Evolutionary conservation across 2,113 vertebrate genomes (phyloP).

Genomic region (Odocoileus hemionus): DNA sequence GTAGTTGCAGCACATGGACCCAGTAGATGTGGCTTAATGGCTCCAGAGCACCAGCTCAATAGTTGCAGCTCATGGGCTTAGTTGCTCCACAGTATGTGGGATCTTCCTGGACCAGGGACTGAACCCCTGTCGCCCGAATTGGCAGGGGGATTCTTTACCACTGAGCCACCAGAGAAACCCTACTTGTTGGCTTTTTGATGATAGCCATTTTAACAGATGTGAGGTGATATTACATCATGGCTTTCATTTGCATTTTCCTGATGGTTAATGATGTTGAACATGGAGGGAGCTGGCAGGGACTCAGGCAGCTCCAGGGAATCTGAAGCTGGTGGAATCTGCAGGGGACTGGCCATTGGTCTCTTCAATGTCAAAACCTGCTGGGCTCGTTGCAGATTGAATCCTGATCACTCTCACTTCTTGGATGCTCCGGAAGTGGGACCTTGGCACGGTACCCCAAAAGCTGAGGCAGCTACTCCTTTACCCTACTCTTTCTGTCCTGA

Average conservation of each 20-base stretch:
- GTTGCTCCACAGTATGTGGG: not conserved
- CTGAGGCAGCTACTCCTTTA: not conserved
- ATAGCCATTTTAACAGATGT: not conserved
- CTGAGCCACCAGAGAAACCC: not conserved
- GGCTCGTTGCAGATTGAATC: not conserved
- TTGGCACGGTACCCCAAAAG: not conserved
- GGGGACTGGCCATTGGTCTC: not conserved
- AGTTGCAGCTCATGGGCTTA: not conserved
- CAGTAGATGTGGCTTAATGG: accelerated
- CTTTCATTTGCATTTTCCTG: not conserved
- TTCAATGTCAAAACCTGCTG: not conserved
- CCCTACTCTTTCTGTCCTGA: not conserved
- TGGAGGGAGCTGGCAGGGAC: not conserved
- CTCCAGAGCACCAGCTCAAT: not conserved
- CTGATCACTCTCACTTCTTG: not conserved
- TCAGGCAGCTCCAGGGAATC: not conserved
- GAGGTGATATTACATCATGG: not conserved
- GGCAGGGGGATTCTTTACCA: not conserved
- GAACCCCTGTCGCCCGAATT: not conserved
- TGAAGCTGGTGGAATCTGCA: not conserved
- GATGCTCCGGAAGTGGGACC: not conserved
- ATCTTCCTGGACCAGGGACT: not conserved
- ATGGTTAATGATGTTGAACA: not conserved
- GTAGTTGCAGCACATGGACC: not conserved
- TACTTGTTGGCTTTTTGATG: not conserved